Percentiles rank a stretch among this genome's conserved stretches.
Evolutionary conservation across 2,797 vertebrate species (phyloP).

Genomic region (Periparus ater): DNA sequence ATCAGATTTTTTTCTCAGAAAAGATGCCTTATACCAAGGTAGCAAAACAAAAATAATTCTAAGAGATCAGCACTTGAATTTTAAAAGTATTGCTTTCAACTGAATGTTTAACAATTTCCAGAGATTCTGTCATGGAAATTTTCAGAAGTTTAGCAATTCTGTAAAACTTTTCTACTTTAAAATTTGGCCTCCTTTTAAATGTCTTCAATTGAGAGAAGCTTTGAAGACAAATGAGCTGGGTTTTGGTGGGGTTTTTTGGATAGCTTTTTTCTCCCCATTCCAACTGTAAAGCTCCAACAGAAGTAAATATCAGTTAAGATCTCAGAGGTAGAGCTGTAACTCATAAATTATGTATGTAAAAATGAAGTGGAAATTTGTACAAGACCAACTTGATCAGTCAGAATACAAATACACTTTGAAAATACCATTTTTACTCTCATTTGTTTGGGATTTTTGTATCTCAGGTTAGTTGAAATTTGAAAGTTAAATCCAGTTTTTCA

Average conservation of each 20-base stretch:
- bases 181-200: not conserved
- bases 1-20: not conserved
- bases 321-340: not conserved
- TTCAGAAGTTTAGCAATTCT: not conserved
- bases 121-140: not conserved
- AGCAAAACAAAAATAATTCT: not conserved
- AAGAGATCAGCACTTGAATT: not conserved
- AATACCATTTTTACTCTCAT: not conserved
- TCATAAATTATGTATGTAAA: rapidly evolving
- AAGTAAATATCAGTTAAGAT: not conserved
- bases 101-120: not conserved
- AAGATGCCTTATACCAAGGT: not conserved
- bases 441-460: not conserved
- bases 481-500: not conserved
- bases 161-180: not conserved
- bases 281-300: not conserved
- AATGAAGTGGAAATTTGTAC: not conserved
- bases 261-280: not conserved
- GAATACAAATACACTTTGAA: not conserved
- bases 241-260: rapidly evolving
- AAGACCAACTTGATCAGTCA: not conserved
- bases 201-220: not conserved
- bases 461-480: not conserved
- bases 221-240: not conserved
- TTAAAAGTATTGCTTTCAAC: not conserved